Conservation (phyloP, 2,797 vertebrate genomes). For the Onychomys arenicola region DNA sequence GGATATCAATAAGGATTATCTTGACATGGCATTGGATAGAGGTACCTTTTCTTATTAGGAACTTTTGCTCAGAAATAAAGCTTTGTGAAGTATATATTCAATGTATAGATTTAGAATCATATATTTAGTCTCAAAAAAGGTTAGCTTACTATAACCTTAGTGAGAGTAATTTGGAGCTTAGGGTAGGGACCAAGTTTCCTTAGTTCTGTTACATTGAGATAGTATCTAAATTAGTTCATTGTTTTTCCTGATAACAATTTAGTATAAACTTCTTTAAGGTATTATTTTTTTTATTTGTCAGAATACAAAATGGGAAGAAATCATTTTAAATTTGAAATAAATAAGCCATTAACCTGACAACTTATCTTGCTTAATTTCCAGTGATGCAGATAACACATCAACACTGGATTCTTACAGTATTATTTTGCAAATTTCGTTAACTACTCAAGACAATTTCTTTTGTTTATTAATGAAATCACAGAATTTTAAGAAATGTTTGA, state of each 20-base stretch:
- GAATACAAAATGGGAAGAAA: neutral
- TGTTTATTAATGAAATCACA: neutral
- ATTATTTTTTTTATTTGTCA: slow-evolving; percentile 1
- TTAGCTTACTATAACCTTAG: neutral
- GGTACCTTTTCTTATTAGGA: neutral
- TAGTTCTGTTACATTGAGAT: neutral
- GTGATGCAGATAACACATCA: neutral
- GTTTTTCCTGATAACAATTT: neutral
- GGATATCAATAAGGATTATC: neutral
- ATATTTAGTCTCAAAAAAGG: neutral
- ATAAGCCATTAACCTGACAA: neutral
- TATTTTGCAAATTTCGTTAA: neutral
- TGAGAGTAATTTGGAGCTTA: neutral
- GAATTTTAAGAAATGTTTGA: neutral
- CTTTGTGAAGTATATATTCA: neutral
- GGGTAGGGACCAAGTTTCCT: neutral
- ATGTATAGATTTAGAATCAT: neutral
- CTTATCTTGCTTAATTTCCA: neutral
- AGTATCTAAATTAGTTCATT: neutral
- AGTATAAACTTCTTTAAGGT: neutral
- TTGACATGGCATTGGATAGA: neutral
- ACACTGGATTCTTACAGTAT: neutral
- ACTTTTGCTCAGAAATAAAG: neutral
- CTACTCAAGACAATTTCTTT: neutral
- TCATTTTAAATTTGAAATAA: neutral